Conservation (phyloP, 2,113 vertebrate species). For the Brachyhypopomus occidentalis region DNA sequence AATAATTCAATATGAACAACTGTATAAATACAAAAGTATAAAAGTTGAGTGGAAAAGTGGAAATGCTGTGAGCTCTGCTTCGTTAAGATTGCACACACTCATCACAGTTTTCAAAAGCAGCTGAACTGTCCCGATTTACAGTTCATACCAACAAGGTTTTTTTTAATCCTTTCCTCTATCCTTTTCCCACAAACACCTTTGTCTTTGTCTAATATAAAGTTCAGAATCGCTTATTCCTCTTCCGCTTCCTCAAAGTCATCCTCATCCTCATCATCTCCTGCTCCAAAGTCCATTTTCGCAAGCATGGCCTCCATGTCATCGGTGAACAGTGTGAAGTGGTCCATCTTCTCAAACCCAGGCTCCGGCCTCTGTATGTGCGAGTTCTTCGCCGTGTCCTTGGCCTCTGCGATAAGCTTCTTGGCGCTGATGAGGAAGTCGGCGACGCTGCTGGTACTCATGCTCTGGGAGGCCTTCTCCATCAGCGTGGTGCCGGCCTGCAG, state of each 20-base stretch:
- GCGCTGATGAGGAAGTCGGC: constrained; percentile 81
- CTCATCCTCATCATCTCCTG: constrained; percentile 16
- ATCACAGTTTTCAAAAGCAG: constrained; percentile 54
- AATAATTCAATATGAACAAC: constrained; percentile 43
- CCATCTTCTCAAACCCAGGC: constrained; percentile 85
- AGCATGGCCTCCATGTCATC: constrained; percentile 73
- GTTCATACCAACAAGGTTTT: constrained; percentile 5
- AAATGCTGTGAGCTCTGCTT: constrained; percentile 55
- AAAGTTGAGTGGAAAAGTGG: constrained; percentile 59
- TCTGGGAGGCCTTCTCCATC: constrained; percentile 80
- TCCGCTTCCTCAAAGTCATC: constrained; percentile 46
- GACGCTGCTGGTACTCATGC: constrained; percentile 73
- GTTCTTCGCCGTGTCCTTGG: constrained; percentile 74
- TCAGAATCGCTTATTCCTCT: constrained; percentile 37
- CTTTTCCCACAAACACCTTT: constrained; percentile 3
- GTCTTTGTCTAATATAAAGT: constrained; percentile 43
- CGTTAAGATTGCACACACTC: constrained; percentile 53
- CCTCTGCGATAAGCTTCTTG: constrained; percentile 67
- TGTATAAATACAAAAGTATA: constrained; percentile 61
- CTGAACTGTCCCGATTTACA: constrained; percentile 20
- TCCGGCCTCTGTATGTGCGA: constrained; percentile 77
- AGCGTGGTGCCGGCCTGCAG: constrained; percentile 78
- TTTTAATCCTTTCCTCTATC: constrained; percentile 3
- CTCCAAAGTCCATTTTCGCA: constrained; percentile 75
- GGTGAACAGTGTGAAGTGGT: constrained; percentile 79